phyloP scores from a whole-genome alignment of 1,140 invertebrate species.

The Tetramorium alpestre region DNA sequence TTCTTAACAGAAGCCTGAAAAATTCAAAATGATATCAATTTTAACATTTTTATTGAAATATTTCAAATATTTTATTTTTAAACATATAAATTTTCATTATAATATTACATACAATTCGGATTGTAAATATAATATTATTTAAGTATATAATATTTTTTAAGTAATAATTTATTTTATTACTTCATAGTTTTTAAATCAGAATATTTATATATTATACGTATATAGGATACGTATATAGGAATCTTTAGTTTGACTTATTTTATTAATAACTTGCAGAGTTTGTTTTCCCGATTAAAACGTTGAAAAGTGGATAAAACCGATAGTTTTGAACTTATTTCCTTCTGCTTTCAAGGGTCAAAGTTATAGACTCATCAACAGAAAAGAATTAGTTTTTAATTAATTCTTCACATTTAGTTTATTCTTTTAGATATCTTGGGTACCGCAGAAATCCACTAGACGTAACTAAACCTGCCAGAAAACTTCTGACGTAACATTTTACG shows the following conservation, averaged over 20 bases:
- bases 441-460: neutral
- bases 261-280: neutral
- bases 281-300: neutral
- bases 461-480: neutral
- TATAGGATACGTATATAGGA: neutral
- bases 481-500: constrained; percentile 11
- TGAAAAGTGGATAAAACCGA: constrained; percentile 5
- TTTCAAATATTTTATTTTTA: neutral
- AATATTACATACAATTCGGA: neutral
- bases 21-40: neutral
- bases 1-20: neutral
- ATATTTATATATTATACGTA: neutral
- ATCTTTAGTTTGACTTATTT: neutral
- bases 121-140: neutral
- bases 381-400: constrained; percentile 43
- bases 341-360: neutral
- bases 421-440: constrained; percentile 14
- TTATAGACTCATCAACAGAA: neutral
- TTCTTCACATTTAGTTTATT: constrained; percentile 19
- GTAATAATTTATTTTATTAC: neutral
- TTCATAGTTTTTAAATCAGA: neutral
- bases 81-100: neutral
- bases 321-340: neutral
- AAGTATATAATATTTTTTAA: neutral
- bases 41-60: neutral